Evolutionary conservation across 2,888 invertebrate species (phyloP), one percentile per base, ranked within the genome.

Genomic region (Bombylius discolor): DNA sequence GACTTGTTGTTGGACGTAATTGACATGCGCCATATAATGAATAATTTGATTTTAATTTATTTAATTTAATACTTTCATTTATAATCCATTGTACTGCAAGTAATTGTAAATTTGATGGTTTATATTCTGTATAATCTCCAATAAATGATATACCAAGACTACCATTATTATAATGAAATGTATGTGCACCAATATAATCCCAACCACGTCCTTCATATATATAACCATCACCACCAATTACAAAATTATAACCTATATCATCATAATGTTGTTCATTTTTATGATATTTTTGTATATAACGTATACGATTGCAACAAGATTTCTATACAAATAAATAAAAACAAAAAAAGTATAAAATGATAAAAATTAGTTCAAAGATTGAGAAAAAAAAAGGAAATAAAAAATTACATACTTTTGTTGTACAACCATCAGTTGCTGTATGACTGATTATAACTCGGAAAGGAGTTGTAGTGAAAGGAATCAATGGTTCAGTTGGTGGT

Each of bases 191-290:
- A 49, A 81, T 74, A 54, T 71, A 68, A 58, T 79, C 78, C 84
- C 87, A 85, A 1, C 83, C 84, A 23, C 87, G 79, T 5, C 85
- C 87, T 62, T 78, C 80, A 67, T 87, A 88, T 0, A 81, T 82
- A 1, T 79, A 76, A 0, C 87, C 88, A 64, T 88, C 87, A 7
- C 84, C 85, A 0, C 87, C 89, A 3, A 89, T 78, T 11, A 89
- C 67, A 64, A 87, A 90, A 67, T 86, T 89, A 70, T 88, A 89
- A 0, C 76, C 83, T 23, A 88, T 86, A 65, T 88, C 88, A 56
- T 73, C 76, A 79, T 83, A 85, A 0, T 73, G 64, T 73, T 64
- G 9, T 31, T 7, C 5, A 9, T 9, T 9, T 14, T 23, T 4
- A 23, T 14, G 5, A 23, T 44, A 31, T 9, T 47, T 11, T 23